These are phyloP conservation scores for Corythaeola cristata DNA, from an alignment of 2,113 vertebrate genomes.

Conservation along the genomic window DNA sequence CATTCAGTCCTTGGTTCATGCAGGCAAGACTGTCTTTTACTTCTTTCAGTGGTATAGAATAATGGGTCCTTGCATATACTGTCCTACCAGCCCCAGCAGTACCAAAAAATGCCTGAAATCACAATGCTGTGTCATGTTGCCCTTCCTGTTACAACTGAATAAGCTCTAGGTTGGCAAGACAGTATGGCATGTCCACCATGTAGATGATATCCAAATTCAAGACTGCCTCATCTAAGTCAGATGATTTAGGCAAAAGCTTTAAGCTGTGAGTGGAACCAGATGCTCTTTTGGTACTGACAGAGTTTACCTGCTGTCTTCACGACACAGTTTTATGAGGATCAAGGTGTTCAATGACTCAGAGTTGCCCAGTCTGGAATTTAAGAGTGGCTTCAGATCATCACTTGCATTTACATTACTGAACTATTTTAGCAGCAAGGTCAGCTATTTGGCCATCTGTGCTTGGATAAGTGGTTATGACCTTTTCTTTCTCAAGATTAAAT, in stretches of 20 bases:
- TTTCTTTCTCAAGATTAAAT: neutral
- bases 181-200: neutral
- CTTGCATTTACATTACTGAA: neutral
- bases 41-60: neutral
- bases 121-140: neutral
- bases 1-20: neutral
- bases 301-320: neutral
- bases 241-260: neutral
- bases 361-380: neutral
- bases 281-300: neutral
- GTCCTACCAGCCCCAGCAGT: neutral
- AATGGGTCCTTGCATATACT: neutral
- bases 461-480: neutral
- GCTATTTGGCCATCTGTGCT: neutral
- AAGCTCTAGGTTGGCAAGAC: neutral
- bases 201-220: neutral
- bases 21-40: neutral
- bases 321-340: neutral
- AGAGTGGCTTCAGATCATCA: neutral
- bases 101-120: neutral
- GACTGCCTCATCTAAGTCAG: neutral
- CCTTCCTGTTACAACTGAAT: neutral
- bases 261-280: neutral
- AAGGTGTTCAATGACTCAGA: neutral
- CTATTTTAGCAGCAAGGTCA: neutral